A percentile compares a stretch with the other conserved stretches of the same genome.
Conservation (phyloP, 2,113 vertebrate genomes). For the Oreotrochilus melanogaster region DNA sequence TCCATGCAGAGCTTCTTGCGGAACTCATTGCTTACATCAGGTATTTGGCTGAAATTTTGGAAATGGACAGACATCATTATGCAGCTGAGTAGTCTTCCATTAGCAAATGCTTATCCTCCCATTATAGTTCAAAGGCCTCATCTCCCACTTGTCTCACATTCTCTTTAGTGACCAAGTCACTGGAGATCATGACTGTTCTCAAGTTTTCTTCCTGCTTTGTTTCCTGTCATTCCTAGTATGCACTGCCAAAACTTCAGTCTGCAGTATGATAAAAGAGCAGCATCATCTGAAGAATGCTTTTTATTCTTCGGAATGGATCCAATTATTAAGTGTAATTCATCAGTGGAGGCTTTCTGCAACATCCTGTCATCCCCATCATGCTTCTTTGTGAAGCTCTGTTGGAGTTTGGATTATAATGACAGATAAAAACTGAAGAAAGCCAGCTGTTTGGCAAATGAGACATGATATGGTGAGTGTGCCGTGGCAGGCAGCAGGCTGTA, state of each 20-base stretch:
- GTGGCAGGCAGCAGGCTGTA: background rate
- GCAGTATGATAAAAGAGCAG: background rate
- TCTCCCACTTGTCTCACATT: background rate
- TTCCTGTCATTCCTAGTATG: background rate
- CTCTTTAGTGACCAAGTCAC: background rate
- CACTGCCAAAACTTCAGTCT: background rate
- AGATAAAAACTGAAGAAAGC: background rate
- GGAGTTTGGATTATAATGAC: background rate
- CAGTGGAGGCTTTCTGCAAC: background rate
- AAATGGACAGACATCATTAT: background rate
- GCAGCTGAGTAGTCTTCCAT: background rate
- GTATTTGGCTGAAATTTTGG: background rate
- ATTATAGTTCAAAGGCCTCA: background rate
- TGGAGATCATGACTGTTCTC: background rate
- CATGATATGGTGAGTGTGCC: accelerated
- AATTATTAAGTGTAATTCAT: too few species aligned
- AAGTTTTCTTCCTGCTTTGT: background rate
- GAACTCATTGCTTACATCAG: background rate
- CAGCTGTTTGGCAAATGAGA: background rate
- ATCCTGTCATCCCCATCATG: accelerated
- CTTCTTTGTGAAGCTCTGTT: background rate
- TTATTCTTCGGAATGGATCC: background rate
- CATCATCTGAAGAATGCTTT: background rate
- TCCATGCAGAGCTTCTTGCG: too few species aligned
- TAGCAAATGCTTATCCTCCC: background rate